phyloP scores from a whole-genome alignment of 2,888 invertebrate species.

The Agonopterix alstromeriana region DNA sequence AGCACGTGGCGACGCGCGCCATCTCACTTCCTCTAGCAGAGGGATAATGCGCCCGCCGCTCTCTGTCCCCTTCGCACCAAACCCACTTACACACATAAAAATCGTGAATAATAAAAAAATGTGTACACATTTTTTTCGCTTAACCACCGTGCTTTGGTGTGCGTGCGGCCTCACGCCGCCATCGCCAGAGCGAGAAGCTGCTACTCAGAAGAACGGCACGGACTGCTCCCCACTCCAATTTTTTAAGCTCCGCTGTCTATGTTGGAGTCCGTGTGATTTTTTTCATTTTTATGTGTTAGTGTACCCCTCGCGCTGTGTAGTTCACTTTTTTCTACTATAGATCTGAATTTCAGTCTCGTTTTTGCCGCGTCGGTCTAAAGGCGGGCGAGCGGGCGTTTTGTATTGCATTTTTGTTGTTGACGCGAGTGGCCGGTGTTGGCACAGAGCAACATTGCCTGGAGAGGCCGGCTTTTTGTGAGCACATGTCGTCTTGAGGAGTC shows the following conservation, averaged over 20 bases:
- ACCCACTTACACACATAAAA: slow-evolving; percentile 77
- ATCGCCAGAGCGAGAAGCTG: slow-evolving; percentile 48
- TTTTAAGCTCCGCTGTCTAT: slow-evolving; percentile 69
- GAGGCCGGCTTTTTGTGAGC: slow-evolving; percentile 59
- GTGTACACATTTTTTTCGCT: slow-evolving; percentile 77
- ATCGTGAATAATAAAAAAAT: slow-evolving; percentile 77
- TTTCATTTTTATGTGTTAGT: slow-evolving; percentile 76
- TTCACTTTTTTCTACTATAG: slow-evolving; percentile 78
- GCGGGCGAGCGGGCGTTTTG: slow-evolving; percentile 67
- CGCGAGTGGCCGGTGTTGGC: slow-evolving; percentile 42
- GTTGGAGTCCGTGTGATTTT: slow-evolving; percentile 72
- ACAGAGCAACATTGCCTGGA: slow-evolving; percentile 30
- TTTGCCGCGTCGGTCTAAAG: slow-evolving; percentile 76
- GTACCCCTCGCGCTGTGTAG: slow-evolving; percentile 76
- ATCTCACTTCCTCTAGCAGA: slow-evolving; percentile 37
- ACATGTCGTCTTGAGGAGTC: slow-evolving; percentile 53
- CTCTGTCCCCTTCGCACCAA: slow-evolving; percentile 52
- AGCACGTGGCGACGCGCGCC: slow-evolving; percentile 69
- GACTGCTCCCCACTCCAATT: slow-evolving; percentile 66
- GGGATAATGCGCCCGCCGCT: slow-evolving; percentile 27
- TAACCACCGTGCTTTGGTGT: slow-evolving; percentile 61
- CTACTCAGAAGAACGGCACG: slow-evolving; percentile 35
- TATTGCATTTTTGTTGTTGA: slow-evolving; percentile 63
- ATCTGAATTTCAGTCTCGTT: slow-evolving; percentile 77
- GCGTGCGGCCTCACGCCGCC: slow-evolving; percentile 66